phyloP scores from a whole-genome alignment of 1,140 invertebrate species.

The Cydia fagiglandana region DNA sequence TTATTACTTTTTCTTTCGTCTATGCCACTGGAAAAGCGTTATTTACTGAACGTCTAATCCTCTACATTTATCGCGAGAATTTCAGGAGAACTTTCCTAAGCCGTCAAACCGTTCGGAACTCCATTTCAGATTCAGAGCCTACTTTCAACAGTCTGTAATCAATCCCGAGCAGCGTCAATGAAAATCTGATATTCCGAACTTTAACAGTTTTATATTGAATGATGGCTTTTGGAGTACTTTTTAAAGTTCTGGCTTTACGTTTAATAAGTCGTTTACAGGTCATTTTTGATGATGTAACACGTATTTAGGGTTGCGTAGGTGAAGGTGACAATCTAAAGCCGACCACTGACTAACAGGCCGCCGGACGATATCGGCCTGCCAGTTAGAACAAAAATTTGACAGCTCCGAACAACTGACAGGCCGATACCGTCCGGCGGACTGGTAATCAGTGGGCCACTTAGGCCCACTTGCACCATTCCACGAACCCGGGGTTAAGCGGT shows the following conservation, averaged over 20 bases:
- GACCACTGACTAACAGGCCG: too few species aligned
- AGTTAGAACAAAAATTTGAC: too few species aligned
- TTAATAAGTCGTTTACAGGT: background rate
- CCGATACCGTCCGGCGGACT: too few species aligned
- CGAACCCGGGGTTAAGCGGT: too few species aligned
- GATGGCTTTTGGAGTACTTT: background rate
- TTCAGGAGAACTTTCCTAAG: background rate
- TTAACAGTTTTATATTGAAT: constrained; percentile 2
- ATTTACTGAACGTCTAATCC: background rate
- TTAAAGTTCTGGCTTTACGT: background rate
- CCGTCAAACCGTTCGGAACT: background rate
- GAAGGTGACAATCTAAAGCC: too few species aligned
- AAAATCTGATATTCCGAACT: background rate
- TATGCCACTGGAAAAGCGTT: background rate
- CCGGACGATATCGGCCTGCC: too few species aligned
- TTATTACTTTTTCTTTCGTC: too few species aligned
- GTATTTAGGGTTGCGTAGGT: too few species aligned
- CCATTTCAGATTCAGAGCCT: background rate
- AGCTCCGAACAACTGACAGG: too few species aligned
- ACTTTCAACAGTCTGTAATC: background rate
- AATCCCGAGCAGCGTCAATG: background rate
- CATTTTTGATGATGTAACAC: too few species aligned
- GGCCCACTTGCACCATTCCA: too few species aligned
- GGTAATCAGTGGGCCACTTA: too few species aligned
- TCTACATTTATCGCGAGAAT: constrained; percentile 2